Conservation (phyloP, 2,888 invertebrate species). For the Colostygia pectinataria region DNA sequence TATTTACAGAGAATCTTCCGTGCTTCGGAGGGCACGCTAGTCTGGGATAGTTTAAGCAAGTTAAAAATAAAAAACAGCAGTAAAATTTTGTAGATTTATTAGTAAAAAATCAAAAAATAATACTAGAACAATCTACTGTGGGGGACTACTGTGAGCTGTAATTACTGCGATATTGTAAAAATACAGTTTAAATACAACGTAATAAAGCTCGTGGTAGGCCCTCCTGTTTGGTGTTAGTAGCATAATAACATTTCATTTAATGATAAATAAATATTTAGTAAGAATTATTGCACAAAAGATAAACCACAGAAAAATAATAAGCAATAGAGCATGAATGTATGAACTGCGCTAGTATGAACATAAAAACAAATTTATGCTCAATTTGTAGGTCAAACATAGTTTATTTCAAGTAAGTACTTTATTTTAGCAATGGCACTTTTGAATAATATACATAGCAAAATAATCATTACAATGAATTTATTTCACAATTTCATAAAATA, state of each 20-base stretch:
- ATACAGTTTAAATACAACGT: too few relatives aligned
- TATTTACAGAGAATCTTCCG: too few relatives aligned
- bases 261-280: conserved; percentile 60
- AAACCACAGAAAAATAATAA: conserved; percentile 13
- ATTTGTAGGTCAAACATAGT: neutral
- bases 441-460: conserved; percentile 60
- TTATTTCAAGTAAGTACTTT: conserved; percentile 19
- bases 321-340: neutral
- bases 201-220: too few relatives aligned
- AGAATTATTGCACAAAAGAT: conserved; percentile 64
- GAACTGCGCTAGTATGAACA: conserved; percentile 4
- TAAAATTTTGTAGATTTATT: conserved; percentile 46
- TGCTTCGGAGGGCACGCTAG: too few relatives aligned
- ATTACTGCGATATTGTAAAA: too few relatives aligned
- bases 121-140: conserved; percentile 65
- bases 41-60: too few relatives aligned
- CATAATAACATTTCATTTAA: conserved; percentile 58
- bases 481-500: conserved; percentile 1
- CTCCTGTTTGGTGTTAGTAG: conserved; percentile 83
- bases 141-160: too few relatives aligned
- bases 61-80: neutral
- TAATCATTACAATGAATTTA: conserved; percentile 54
- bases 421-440: conserved; percentile 68
- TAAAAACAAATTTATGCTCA: conserved; percentile 9
- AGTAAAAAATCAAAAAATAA: conserved; percentile 61